Evolutionary conservation across 2,888 invertebrate genomes (phyloP), one percentile per base, ranked within the genome.

Genomic region (Sinhomidia bicolor): DNA sequence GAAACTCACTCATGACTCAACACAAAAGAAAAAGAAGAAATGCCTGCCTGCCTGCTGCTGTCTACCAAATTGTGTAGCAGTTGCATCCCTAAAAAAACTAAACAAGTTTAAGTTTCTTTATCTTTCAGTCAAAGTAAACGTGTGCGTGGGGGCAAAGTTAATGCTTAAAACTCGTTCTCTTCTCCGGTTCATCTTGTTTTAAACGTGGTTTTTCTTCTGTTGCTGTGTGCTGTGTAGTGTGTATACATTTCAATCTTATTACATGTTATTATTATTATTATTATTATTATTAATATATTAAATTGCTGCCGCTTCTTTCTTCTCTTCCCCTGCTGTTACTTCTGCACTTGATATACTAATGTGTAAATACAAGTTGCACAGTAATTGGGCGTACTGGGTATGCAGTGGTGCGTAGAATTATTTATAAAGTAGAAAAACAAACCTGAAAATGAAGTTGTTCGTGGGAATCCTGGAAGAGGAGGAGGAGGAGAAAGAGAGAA

Each of bases 321-420:
- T 41, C n/a, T 20, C 4, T 20, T 71, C 44, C 44, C 20, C 57
- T 14, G 1, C n/a, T 20, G 17, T 23, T 57, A 23, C 57, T 29
- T 9, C 10, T 44, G 44, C 47, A 78, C 54, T 29, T 76, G 29
- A n/a, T 26, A 20, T 76, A 62, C 29, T 62, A 32, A 32, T 62
- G 32, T 62, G 57, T 10, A 57, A 57, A 26, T 76, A 26, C 23
- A 76, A 76, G 47, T 20, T 10, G 57, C 6, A 41, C 20, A 57
- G 57, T 23, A 57, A 57, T 57, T 44, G 44, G 62, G 0, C n/a
- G 44, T 60, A 65, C 17, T 57, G 65, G 14, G 32, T 71, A 74
- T 74, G 65, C 78, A 47, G 51, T 71, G 68, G 41, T 86, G 80
- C 86, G 36, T 57, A 80, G 86, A 86, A 86, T 86, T 86, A 86